Evolutionary conservation across 1,140 invertebrate genomes (phyloP), one percentile per base, ranked within the genome.

Genomic region (Holotrichia oblita): DNA sequence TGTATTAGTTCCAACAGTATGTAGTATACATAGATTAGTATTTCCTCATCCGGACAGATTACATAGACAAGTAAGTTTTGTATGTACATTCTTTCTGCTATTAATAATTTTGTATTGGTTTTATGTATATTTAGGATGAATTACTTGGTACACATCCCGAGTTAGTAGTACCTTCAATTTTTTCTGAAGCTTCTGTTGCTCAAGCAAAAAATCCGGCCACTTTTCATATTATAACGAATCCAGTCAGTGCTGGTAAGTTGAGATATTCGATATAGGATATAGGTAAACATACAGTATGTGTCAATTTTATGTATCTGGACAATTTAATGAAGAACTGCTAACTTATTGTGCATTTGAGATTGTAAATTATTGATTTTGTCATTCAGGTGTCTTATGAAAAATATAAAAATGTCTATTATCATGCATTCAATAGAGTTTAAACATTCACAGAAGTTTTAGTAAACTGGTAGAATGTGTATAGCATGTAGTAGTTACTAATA

Each of bases 1-100:
- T 20, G 90, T 98, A 79, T 89, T 98, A 44, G 92, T 97, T 20
- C 93, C 95, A n/a, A 98, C 97, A 10, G 94, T 97, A 0, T 95
- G 95, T 79, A 97, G 95, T 86, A 91, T 97, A 41, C 96, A 98
- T 87, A 92, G 94, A 82, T 88, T 98, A 55, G 89, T 92, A 73
- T 95, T 97, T 89, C 91, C 93, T 78, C 93, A 96, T 90, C 94
- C 96, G 44, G 89, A 91, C 79, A 88, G 89, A 84, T 88, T 94
- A 74, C 90, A 92, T 77, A 91, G 89, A 87, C 91, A 92, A 86
- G 92, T 93, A 89, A 85, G 77, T 79, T 83, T 17, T 64, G 69
- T 74, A 20, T 34, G 6, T 20, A 59, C n/a, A 40, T 48, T 78
- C 10, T 14, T 61, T 40, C 6, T 41, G 14, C 81, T 79, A 77